Evolutionary conservation across 2,113 vertebrate genomes (phyloP).

Genomic region (Entelurus aequoreus): DNA sequence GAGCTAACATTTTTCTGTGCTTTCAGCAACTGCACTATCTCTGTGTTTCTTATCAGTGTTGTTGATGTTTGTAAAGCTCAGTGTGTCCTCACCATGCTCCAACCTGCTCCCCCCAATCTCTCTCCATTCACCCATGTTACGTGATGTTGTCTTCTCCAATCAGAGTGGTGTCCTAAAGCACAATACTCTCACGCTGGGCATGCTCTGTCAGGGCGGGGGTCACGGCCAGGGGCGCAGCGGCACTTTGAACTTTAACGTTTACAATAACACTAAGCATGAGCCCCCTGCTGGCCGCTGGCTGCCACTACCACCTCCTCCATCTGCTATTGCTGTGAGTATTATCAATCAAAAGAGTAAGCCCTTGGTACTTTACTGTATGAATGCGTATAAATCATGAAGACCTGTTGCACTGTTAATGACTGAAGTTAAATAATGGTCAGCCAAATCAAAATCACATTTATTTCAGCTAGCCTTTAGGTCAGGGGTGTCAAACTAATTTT

Average conservation of each 20-base stretch:
- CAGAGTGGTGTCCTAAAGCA: slow-evolving; percentile 99
- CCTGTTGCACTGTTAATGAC: background rate
- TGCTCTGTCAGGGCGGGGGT: slow-evolving; percentile 94
- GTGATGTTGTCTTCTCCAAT: slow-evolving; percentile 97
- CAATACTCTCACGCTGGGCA: slow-evolving; percentile 99
- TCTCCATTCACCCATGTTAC: slow-evolving; percentile 86
- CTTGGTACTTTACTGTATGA: slow-evolving; percentile 34
- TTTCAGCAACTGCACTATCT: slow-evolving; percentile 80
- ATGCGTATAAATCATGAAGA: slow-evolving; percentile 1
- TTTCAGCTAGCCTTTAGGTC: too few relatives aligned
- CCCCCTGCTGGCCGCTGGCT: slow-evolving; percentile 93
- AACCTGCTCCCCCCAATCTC: slow-evolving; percentile 42
- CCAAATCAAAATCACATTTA: background rate
- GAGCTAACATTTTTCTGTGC: slow-evolving; percentile 73
- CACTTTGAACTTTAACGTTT: slow-evolving; percentile 98
- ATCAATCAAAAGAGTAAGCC: slow-evolving; percentile 35
- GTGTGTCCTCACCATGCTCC: slow-evolving; percentile 70
- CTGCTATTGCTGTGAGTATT: slow-evolving; percentile 75
- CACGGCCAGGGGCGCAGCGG: slow-evolving; percentile 90
- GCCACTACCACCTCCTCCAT: slow-evolving; percentile 73
- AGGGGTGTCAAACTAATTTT: too few relatives aligned
- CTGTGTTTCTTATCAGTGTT: slow-evolving; percentile 48
- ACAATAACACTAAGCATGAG: slow-evolving; percentile 99
- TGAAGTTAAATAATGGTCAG: background rate
- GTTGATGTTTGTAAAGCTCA: slow-evolving; percentile 74